phyloP scores from a whole-genome alignment of 1,140 invertebrate species.

The Dendroctonus valens region DNA sequence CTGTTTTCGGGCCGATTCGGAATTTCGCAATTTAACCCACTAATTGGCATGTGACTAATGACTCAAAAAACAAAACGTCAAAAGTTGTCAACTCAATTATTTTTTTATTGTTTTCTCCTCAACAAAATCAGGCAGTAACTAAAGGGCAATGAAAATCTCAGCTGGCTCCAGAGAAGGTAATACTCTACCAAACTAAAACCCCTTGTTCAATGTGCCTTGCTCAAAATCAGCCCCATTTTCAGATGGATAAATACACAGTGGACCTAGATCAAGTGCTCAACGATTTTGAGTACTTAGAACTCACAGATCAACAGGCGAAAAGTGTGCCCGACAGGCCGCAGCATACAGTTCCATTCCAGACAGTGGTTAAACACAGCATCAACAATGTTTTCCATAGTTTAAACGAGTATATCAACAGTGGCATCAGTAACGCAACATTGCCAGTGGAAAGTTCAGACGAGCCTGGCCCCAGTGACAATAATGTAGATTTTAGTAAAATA shows the following conservation, averaged over 20 bases:
- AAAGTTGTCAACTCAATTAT: too few relatives aligned
- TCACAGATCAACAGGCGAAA: constrained; percentile 29
- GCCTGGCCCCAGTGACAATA: constrained; percentile 15
- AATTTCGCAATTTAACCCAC: too few relatives aligned
- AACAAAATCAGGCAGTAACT: too few relatives aligned
- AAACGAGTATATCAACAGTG: constrained; percentile 61
- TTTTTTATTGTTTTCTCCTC: too few relatives aligned
- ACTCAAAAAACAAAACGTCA: too few relatives aligned
- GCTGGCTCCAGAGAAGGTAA: too few relatives aligned
- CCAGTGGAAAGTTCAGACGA: neutral
- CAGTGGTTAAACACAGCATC: constrained; percentile 52
- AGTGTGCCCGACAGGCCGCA: constrained; percentile 24
- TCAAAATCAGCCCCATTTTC: constrained; percentile 1
- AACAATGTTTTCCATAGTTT: constrained; percentile 64
- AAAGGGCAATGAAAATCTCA: too few relatives aligned
- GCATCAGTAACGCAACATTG: constrained; percentile 42
- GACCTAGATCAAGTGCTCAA: constrained; percentile 86
- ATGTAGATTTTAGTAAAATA: constrained; percentile 3
- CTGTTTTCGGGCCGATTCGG: too few relatives aligned
- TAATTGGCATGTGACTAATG: too few relatives aligned
- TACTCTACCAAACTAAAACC: too few relatives aligned
- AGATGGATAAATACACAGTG: constrained; percentile 56
- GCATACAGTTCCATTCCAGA: constrained; percentile 8
- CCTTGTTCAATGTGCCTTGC: too few relatives aligned
- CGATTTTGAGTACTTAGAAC: constrained; percentile 78